Percentiles rank a stretch among this genome's conserved stretches.
Evolutionary conservation across 2,888 invertebrate genomes (phyloP).

Genomic region (Hirtodrosophila alboralis): DNA sequence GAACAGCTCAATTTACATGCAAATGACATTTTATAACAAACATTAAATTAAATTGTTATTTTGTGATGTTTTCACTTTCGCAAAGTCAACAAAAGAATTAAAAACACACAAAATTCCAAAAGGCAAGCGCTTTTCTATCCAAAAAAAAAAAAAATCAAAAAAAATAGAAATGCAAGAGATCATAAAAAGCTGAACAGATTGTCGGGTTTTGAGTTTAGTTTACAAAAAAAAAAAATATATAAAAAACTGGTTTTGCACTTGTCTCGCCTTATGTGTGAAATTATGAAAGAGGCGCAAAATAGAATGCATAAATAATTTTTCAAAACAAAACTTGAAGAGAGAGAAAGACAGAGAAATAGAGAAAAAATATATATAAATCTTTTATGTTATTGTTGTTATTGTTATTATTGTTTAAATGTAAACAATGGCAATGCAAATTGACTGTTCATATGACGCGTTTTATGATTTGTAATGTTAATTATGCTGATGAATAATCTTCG

Average conservation of each 20-base stretch:
- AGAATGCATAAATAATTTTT: conserved; percentile 70
- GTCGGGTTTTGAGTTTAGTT: not conserved
- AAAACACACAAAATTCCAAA: conserved; percentile 10
- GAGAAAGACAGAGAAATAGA: conserved; percentile 10
- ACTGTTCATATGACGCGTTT: conserved; percentile 49
- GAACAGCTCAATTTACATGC: conserved; percentile 32
- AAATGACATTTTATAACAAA: conserved; percentile 48
- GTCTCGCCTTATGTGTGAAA: conserved; percentile 36
- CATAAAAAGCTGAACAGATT: not conserved
- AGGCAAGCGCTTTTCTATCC: conserved; percentile 33
- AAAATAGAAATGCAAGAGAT: conserved; percentile 16
- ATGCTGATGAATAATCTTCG: conserved; percentile 58
- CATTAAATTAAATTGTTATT: conserved; percentile 25
- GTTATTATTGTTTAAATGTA: conserved; percentile 26
- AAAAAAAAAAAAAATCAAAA: conserved; percentile 8
- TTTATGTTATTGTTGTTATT: conserved; percentile 35
- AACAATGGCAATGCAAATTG: conserved; percentile 71
- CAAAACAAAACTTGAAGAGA: conserved; percentile 35
- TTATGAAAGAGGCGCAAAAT: conserved; percentile 64
- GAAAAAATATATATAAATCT: conserved; percentile 13
- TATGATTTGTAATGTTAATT: conserved; percentile 78
- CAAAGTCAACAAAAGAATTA: conserved; percentile 61
- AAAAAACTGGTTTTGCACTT: conserved; percentile 70
- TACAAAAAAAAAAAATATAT: too few species aligned
- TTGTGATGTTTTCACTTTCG: conserved; percentile 72